Evolutionary conservation across 1,140 invertebrate genomes (phyloP), one percentile per base, ranked within the genome.

Genomic region (Tribolium castaneum): DNA sequence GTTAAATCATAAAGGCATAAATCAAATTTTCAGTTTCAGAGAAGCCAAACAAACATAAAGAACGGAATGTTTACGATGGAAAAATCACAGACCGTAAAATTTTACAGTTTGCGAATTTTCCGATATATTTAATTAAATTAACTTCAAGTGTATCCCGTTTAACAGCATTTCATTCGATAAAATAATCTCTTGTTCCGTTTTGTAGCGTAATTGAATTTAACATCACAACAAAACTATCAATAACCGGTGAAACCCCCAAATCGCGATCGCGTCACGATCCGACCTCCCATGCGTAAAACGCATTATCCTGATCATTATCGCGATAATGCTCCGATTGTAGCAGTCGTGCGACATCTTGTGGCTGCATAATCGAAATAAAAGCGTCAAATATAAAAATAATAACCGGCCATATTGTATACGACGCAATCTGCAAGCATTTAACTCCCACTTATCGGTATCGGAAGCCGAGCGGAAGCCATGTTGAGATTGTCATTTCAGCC

Each of bases 391-490:
- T 66, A 66, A 66, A 66, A 66, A 66, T 66, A 35, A 74, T 54
- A 74, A 74, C 30, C 70, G 71, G 71, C 71, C 71, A 66, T 66
- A 66, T 66, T 66, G 59, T 66, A 30, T 66, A 22, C 59, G 59
- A 66, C 30, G 59, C 59, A 66, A 66, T 66, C 59, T 66, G 59
- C 59, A 66, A 12, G 59, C 59, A 66, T 66, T 73, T 35, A 76
- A 71, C 75, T 76, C 59, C 75, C 75, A 76, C 75, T 76, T 70
- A 76, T 16, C 52, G 30, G 39, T 75, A 70, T 70, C 59, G 76
- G 66, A 77, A 77, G 66, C 52, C 51, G 52, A 59, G 66, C 76
- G 76, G 76, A 77, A 77, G 76, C 76, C 76, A 77, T 77, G 50
- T 77, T 77, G 76, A 70, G 66, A 71, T 71, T 77, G 76, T 78